Percentiles rank a stretch among this genome's conserved stretches.
Conservation (phyloP, 2,888 invertebrate species). For the Tridacna crocea region DNA sequence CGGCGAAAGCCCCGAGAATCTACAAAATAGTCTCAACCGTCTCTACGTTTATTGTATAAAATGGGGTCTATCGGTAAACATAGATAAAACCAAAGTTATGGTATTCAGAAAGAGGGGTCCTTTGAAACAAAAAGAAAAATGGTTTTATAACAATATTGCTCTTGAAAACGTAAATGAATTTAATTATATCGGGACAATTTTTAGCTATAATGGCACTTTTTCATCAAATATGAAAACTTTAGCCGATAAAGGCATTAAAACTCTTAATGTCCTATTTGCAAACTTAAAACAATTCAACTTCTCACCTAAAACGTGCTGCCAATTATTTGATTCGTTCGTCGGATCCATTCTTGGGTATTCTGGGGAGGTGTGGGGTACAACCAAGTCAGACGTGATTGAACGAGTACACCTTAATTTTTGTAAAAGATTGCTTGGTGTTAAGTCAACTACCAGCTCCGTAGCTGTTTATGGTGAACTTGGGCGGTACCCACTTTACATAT, state of each 20-base stretch:
- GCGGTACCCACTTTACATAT: slow-evolving; percentile 31
- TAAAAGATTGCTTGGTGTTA: slow-evolving; percentile 32
- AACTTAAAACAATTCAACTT: slow-evolving; percentile 21
- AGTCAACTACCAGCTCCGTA: slow-evolving; percentile 11
- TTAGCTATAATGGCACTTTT: slow-evolving; percentile 37
- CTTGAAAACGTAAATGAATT: slow-evolving; percentile 31
- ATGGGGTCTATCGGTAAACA: slow-evolving; percentile 32
- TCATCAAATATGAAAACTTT: slow-evolving; percentile 18
- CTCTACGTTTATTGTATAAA: slow-evolving; percentile 29
- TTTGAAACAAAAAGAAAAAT: slow-evolving; percentile 16
- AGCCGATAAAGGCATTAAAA: slow-evolving; percentile 31
- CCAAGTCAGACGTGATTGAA: slow-evolving; percentile 29
- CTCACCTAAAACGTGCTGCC: slow-evolving; percentile 4
- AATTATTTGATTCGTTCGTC: slow-evolving; percentile 36
- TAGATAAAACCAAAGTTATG: slow-evolving; percentile 30
- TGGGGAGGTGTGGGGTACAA: slow-evolving; percentile 19
- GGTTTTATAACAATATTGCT: slow-evolving; percentile 21
- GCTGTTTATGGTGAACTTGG: slow-evolving; percentile 37
- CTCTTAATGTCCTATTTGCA: slow-evolving; percentile 18
- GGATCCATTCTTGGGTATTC: slow-evolving; percentile 21
- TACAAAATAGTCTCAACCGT: slow-evolving; percentile 10
- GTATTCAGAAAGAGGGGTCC: slow-evolving; percentile 40
- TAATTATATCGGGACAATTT: slow-evolving; percentile 40
- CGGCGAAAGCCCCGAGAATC: slow-evolving; percentile 27
- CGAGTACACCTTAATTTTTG: slow-evolving; percentile 34